Base-by-base conservation (phyloP, 2,888 invertebrate genomes). In the Sceliomorpha sp. region DNA sequence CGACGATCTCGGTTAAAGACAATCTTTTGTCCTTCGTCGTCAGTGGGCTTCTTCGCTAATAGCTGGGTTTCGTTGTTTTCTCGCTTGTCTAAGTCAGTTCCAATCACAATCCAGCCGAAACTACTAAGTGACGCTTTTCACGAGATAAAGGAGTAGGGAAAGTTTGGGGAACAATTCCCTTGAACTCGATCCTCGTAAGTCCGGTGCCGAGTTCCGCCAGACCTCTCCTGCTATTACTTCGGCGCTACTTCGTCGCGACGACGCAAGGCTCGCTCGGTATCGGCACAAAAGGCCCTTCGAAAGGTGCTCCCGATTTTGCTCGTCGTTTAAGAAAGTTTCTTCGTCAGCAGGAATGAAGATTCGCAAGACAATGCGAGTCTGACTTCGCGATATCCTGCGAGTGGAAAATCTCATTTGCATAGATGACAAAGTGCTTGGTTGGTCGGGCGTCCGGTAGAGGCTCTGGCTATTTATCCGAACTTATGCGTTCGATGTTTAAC, bases 321-420 rank as follows among this genome's bases (percentile, higher is more conserved):
- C n/a, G 55, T 62, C 75, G 73, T 64, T 74, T 69, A 73, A 71
- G 70, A 74, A 77, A 77, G 67, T 77, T 77, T 72, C 51, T 45
- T 29, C 60, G 44, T 42, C 42, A 39, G 34, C 34, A 17, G 26
- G 32, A 55, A 42, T 55, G 42, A 42, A 55, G 24, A 42, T 26
- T 29, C 24, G 4, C 40, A 2, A 55, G 34, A 55, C 53, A 55
- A 55, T 55, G 20, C n/a, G 40, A 40, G 42, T 7, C 53, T 32
- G 53, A 40, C 40, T 29, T 50, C 13, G 24, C 27, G 20, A 40
- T 32, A n/a, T 29, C 20, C 39, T 3, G 26, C 12, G 17, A 9
- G 12, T 12, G 9, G 17, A 39, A 51, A 51, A 20, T 39, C 39
- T 15, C 15, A 40, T 37, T 48, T 48, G 26, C 15, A 32, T 24